Conservation (phyloP, 1,140 invertebrate genomes). For the Philopotamus ludificatus region DNA sequence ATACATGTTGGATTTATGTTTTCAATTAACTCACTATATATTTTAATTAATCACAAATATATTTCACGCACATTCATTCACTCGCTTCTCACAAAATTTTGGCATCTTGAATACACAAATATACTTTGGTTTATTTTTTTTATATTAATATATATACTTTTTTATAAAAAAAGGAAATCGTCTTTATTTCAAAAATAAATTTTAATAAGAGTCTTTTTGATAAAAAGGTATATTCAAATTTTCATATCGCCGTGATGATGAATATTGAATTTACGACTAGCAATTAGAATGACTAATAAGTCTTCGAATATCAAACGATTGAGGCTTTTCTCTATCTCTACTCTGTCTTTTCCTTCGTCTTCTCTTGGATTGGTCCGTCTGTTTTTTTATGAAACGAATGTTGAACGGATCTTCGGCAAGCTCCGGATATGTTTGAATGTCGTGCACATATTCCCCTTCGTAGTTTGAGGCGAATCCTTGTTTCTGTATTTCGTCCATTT, state of each 20-base stretch:
- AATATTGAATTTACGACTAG: slow-evolving; percentile 39
- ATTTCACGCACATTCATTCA: slow-evolving; percentile 38
- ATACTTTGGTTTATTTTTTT: slow-evolving; percentile 42
- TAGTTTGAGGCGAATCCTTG: slow-evolving; percentile 78
- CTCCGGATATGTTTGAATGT: slow-evolving; percentile 85
- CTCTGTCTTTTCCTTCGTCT: slow-evolving; percentile 61
- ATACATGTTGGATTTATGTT: slow-evolving; percentile 39
- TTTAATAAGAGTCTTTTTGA: slow-evolving; percentile 40
- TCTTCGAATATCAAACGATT: slow-evolving; percentile 15
- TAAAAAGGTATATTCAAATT: slow-evolving; percentile 28
- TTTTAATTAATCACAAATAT: slow-evolving; percentile 41
- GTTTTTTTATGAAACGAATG: slow-evolving; percentile 83
- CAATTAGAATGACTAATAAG: slow-evolving; percentile 27
- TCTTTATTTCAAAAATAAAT: slow-evolving; percentile 41
- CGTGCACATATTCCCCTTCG: slow-evolving; percentile 88
- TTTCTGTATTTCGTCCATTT: slow-evolving; percentile 86
- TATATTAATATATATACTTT: no score
- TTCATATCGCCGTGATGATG: slow-evolving; percentile 30
- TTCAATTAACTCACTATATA: slow-evolving; percentile 40
- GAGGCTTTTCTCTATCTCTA: slow-evolving; percentile 46
- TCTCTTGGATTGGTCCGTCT: slow-evolving; percentile 62
- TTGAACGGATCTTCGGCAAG: slow-evolving; percentile 94
- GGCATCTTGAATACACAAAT: slow-evolving; percentile 43
- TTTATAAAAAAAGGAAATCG: slow-evolving; percentile 37
- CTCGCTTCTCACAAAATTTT: slow-evolving; percentile 40